Evolutionary conservation across 2,797 vertebrate genomes (phyloP).

Genomic region (Fringilla coelebs): DNA sequence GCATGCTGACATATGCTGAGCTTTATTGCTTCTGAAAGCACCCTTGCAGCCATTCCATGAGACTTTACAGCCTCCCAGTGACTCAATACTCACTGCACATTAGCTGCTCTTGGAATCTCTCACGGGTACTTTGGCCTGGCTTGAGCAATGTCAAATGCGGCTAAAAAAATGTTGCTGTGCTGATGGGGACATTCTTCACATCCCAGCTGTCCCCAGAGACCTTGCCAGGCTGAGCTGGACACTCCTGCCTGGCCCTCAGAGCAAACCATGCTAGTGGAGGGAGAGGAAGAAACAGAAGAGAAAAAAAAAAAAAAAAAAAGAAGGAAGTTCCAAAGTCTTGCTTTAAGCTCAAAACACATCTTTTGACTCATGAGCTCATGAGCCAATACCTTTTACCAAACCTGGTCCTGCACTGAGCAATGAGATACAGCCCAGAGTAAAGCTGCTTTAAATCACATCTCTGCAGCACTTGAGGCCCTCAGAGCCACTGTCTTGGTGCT

Average conservation of each 20-base stretch:
- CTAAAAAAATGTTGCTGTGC: background rate
- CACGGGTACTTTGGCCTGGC: background rate
- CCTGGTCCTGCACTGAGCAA: background rate
- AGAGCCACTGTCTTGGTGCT: background rate
- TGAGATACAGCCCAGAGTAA: background rate
- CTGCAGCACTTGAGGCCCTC: background rate
- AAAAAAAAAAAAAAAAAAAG: background rate
- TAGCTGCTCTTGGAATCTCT: background rate
- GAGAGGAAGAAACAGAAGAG: background rate
- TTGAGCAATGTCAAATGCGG: background rate
- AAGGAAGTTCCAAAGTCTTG: background rate
- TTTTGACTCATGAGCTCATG: background rate
- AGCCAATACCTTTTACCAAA: background rate
- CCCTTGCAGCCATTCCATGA: background rate
- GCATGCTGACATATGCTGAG: background rate
- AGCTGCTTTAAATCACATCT: background rate
- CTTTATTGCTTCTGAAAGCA: constrained; percentile 27
- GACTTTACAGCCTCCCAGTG: background rate
- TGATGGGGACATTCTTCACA: background rate
- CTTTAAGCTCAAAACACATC: background rate
- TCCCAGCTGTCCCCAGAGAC: background rate
- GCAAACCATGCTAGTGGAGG: background rate
- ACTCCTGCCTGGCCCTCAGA: background rate
- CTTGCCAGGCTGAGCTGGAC: background rate
- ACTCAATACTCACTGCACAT: background rate